These are phyloP conservation scores for Oryzias melastigma DNA, from an alignment of 2,113 vertebrate genomes.

Conservation along the genomic window DNA sequence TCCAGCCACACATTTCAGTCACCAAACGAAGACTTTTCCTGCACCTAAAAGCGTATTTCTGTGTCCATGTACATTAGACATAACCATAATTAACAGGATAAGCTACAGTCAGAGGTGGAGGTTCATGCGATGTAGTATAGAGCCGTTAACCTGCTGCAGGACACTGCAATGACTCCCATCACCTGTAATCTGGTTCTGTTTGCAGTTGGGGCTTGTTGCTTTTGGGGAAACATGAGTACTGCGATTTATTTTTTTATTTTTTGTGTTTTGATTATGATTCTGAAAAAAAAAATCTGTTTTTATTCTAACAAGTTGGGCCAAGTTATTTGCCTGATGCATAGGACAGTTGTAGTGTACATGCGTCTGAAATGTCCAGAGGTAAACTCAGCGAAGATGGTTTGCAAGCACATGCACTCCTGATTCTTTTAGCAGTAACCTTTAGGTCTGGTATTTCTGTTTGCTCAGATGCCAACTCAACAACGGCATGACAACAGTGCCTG, in stretches of 20 bases:
- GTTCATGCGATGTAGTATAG: slow-evolving; percentile 26
- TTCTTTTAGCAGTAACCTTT: background rate
- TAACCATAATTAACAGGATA: slow-evolving; percentile 50
- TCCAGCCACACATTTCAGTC: slow-evolving; percentile 38
- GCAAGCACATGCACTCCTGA: slow-evolving; percentile 65
- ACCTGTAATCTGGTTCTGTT: slow-evolving; percentile 65
- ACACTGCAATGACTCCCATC: slow-evolving; percentile 55
- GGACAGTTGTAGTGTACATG: slow-evolving; percentile 59
- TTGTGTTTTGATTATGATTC: slow-evolving; percentile 57
- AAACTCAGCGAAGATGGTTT: slow-evolving; percentile 30
- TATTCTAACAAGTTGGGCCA: slow-evolving; percentile 35
- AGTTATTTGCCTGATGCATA: slow-evolving; percentile 51
- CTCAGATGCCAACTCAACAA: slow-evolving; percentile 58
- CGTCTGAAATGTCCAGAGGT: slow-evolving; percentile 36
- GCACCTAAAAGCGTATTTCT: slow-evolving; percentile 32
- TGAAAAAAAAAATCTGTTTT: slow-evolving; percentile 67
- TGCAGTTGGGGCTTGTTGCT: slow-evolving; percentile 77
- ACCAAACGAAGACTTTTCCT: slow-evolving; percentile 24
- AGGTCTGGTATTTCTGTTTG: slow-evolving; percentile 8
- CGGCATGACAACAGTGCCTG: slow-evolving; percentile 73
- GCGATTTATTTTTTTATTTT: slow-evolving; percentile 28
- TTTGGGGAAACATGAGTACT: slow-evolving; percentile 55
- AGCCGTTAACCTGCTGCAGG: slow-evolving; percentile 45
- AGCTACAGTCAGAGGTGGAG: slow-evolving; percentile 41
- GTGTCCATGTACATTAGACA: slow-evolving; percentile 45